Conservation (phyloP, 2,797 vertebrate species). For the Paratrypauchen microcephalus region DNA sequence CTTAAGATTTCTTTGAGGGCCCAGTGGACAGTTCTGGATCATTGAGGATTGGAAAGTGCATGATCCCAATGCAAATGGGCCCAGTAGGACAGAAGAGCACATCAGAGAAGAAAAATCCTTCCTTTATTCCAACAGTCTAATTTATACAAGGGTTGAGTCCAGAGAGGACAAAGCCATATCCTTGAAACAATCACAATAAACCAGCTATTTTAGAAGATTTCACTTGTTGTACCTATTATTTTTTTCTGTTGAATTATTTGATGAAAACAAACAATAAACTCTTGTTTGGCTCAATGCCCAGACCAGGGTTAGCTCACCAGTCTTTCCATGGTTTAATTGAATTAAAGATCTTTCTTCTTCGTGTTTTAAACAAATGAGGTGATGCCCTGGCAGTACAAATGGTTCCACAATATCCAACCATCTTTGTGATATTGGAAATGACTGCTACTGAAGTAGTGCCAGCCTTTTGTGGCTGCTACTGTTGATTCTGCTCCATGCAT, state of each 20-base stretch:
- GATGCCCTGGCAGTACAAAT: constrained; percentile 56
- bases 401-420: constrained; percentile 43
- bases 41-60: constrained; percentile 59
- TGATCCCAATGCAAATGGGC: constrained; percentile 54
- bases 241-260: constrained; percentile 34
- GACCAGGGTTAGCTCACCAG: constrained; percentile 34
- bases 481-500: constrained; percentile 75
- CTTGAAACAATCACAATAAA: constrained; percentile 28
- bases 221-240: constrained; percentile 45
- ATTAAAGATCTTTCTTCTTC: constrained; percentile 52
- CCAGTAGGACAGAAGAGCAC: constrained; percentile 44
- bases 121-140: neutral
- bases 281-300: constrained; percentile 49
- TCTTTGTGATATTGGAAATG: constrained; percentile 54
- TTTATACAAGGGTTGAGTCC: constrained; percentile 9
- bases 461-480: constrained; percentile 74
- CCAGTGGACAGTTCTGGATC: constrained; percentile 68
- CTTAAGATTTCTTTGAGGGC: constrained; percentile 59
- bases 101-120: constrained; percentile 28
- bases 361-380: constrained; percentile 66
- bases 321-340: constrained; percentile 54
- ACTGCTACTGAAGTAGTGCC: constrained; percentile 58
- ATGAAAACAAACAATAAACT: constrained; percentile 58
- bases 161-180: constrained; percentile 12
- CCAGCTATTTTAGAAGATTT: constrained; percentile 56